Evolutionary conservation across 2,113 vertebrate species (phyloP), one percentile per base, ranked within the genome.

Genomic region (Myotis davidii): DNA sequence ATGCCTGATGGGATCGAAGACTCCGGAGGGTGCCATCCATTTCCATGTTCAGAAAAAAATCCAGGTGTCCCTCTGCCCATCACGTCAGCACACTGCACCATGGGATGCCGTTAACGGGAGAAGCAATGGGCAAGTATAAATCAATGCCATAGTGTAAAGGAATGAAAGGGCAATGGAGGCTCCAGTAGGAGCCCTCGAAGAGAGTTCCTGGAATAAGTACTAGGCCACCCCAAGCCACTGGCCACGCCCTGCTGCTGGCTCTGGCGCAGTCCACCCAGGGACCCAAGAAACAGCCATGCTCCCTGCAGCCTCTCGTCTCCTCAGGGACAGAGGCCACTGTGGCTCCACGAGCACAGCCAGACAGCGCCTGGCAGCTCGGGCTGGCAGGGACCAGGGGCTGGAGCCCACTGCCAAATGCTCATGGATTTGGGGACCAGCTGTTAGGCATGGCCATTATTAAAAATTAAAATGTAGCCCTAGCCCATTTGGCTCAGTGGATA

Each of bases 261-360:
- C 54, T 9, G 1, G 11, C 8, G n/a, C 0, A 14, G 67, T 23
- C 48, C 37, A 45, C 29, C 32, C 1, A n/a, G 4, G 23, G 4
- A 52, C 59, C 54, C 27, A 17, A 6, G 64, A n/a, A 16, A 16
- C 10, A 2, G 29, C 64, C 13, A 14, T 14, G 17, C 52, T 42
- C 37, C n/a, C 25, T 2, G 42, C n/a, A 34, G 20, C 3, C 20
- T 39, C 7, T 32, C 5, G 13, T 7, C 50, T 79, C 70, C 88
- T 37, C 69, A 5, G 34, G 77, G 32, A 50, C 5, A 37, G 25
- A n/a, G 20, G 27, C 76, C 34, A 21, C 10, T 77, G 48, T 21
- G 45, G 21, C 6, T 3, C 20, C 9, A 1, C 48, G 1, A 29
- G 10, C n/a, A 1, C 4, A 3, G 23, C 17, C 13, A 5, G 48